phyloP scores from a whole-genome alignment of 2,888 invertebrate species.

The Agrochola litura region DNA sequence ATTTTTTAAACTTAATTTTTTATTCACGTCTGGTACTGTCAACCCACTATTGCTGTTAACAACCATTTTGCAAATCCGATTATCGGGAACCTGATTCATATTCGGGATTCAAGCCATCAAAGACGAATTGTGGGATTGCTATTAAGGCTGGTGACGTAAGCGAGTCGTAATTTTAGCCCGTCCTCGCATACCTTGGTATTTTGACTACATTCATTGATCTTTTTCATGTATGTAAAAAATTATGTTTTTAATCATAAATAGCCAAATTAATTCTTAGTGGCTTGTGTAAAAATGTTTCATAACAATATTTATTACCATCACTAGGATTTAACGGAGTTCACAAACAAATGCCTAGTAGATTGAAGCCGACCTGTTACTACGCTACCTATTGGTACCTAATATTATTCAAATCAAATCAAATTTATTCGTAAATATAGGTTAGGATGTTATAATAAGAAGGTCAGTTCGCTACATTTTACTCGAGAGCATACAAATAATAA shows the following conservation, averaged over 20 bases:
- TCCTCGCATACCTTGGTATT: conserved; percentile 49
- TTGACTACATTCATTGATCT: conserved; percentile 51
- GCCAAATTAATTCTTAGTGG: not conserved
- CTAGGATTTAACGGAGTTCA: not conserved
- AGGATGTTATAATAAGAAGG: too few relatives aligned
- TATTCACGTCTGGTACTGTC: not conserved
- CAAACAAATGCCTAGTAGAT: not conserved
- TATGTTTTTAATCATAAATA: not conserved
- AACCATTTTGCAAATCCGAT: not conserved
- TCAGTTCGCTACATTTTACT: too few relatives aligned
- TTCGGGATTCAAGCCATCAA: conserved; percentile 33
- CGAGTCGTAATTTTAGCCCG: conserved; percentile 51
- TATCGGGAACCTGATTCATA: conserved; percentile 31
- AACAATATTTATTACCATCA: not conserved
- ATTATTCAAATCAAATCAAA: too few relatives aligned
- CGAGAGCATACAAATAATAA: too few relatives aligned
- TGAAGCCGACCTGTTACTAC: not conserved
- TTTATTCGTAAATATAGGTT: too few relatives aligned
- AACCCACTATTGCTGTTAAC: not conserved
- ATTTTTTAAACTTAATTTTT: too few relatives aligned
- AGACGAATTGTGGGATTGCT: conserved; percentile 29
- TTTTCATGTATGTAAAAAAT: conserved; percentile 20
- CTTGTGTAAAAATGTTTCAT: not conserved
- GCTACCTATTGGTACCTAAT: not conserved
- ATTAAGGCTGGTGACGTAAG: conserved; percentile 51